A percentile compares a stretch with the other conserved stretches of the same genome.
These are phyloP conservation scores for Lymantria dispar DNA, from an alignment of 2,888 invertebrate genomes.

Conservation along the genomic window DNA sequence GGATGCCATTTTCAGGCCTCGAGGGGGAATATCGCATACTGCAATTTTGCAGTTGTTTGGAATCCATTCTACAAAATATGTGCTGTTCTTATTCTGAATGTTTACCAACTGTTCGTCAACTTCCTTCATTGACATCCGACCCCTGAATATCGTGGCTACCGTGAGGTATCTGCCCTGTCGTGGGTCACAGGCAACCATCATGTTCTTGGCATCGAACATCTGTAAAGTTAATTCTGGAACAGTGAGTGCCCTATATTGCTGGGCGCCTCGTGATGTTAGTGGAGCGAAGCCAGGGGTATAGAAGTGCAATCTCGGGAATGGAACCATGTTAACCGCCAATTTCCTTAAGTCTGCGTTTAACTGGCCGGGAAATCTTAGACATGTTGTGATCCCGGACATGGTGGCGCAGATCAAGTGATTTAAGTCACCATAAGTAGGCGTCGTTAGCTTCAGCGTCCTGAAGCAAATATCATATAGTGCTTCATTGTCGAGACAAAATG, in stretches of 20 bases:
- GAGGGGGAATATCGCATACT: conserved; percentile 90
- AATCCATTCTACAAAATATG: conserved; percentile 91
- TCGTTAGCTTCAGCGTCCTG: conserved; percentile 87
- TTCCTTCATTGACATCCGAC: conserved; percentile 97
- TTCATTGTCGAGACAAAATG: conserved; percentile 90
- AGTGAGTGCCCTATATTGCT: conserved; percentile 94
- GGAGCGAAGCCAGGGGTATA: conserved; percentile 85
- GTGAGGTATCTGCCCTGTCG: conserved; percentile 94
- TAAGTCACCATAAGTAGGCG: conserved; percentile 90
- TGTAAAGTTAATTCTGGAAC: conserved; percentile 92
- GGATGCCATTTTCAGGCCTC: conserved; percentile 91
- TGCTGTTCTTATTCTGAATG: conserved; percentile 90
- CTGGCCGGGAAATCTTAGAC: conserved; percentile 85
- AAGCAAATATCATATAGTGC: conserved; percentile 89
- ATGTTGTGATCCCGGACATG: conserved; percentile 93
- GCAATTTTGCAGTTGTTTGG: conserved; percentile 91
- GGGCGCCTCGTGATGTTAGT: conserved; percentile 90
- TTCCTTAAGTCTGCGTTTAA: conserved; percentile 73
- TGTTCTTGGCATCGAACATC: conserved; percentile 86
- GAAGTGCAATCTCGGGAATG: conserved; percentile 85
- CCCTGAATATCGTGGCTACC: conserved; percentile 94
- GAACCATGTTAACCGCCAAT: conserved; percentile 80
- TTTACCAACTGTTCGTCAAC: conserved; percentile 90
- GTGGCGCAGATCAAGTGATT: conserved; percentile 92
- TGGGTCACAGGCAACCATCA: conserved; percentile 96